phyloP scores from a whole-genome alignment of 1,140 invertebrate genomes.

The Belonocnema kinseyi region DNA sequence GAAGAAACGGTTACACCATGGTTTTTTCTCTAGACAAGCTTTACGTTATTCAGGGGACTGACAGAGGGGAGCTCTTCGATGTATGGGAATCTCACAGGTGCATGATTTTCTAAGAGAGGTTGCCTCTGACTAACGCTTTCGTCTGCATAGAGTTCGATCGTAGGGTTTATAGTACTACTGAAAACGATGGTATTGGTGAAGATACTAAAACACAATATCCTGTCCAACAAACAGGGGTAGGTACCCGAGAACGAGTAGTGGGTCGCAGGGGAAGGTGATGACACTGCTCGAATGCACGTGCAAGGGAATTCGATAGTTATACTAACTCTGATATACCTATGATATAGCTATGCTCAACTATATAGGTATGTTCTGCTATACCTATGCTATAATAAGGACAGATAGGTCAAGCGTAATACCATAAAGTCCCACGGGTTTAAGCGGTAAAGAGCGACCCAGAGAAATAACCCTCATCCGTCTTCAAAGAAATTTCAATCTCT shows the following conservation, averaged over 20 bases:
- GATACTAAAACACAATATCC: slow-evolving; percentile 73
- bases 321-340: slow-evolving; percentile 5
- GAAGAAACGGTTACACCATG: slow-evolving; percentile 72
- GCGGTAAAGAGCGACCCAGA: no score
- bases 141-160: slow-evolving; percentile 39
- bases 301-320: slow-evolving; percentile 71
- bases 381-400: slow-evolving; percentile 38
- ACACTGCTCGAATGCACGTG: slow-evolving; percentile 72
- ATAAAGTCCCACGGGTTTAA: slow-evolving; percentile 62
- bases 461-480: no score
- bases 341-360: no score
- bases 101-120: slow-evolving; percentile 65
- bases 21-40: slow-evolving; percentile 61
- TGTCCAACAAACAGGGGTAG: slow-evolving; percentile 55
- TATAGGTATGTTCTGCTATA: background rate
- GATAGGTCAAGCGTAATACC: slow-evolving; percentile 65
- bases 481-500: no score
- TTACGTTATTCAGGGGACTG: slow-evolving; percentile 62
- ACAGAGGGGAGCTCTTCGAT: slow-evolving; percentile 57
- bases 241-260: slow-evolving; percentile 36
- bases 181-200: slow-evolving; percentile 52
- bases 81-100: slow-evolving; percentile 75
- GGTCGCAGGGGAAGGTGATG: slow-evolving; percentile 65
- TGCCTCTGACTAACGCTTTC: slow-evolving; percentile 41
- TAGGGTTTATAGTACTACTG: slow-evolving; percentile 45